Percentiles rank a stretch among this genome's conserved stretches.
Evolutionary conservation across 2,113 vertebrate genomes (phyloP).

Genomic region (Illadopsis cleaveri): DNA sequence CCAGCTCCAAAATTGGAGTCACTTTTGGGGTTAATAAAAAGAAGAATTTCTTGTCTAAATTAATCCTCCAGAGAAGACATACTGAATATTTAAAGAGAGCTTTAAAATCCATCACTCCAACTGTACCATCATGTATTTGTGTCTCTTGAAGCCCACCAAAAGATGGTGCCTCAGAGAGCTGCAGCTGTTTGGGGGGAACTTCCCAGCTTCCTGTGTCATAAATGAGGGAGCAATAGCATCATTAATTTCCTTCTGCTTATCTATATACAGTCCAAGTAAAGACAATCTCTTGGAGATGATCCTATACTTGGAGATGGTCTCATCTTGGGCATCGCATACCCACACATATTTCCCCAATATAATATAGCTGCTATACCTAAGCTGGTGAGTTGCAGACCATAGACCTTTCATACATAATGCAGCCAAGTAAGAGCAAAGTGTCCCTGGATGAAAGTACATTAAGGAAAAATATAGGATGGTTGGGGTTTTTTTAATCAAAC

Average conservation of each 20-base stretch:
- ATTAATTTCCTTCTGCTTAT: background rate
- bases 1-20: background rate
- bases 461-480: background rate
- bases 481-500: background rate
- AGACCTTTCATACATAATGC: background rate
- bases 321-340: background rate
- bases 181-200: background rate
- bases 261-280: background rate
- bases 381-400: background rate
- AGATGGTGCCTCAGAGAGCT: background rate
- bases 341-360: background rate
- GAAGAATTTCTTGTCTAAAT: background rate
- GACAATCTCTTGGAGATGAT: background rate
- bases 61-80: background rate
- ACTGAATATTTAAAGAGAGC: background rate
- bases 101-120: background rate
- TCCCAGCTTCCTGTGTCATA: background rate
- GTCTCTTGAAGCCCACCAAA: background rate
- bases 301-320: background rate
- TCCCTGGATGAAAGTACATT: background rate
- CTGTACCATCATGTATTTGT: background rate
- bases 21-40: background rate
- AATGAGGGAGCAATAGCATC: background rate
- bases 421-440: background rate
- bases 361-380: background rate